phyloP scores from a whole-genome alignment of 2,113 vertebrate species.

The Vidua chalybeata region DNA sequence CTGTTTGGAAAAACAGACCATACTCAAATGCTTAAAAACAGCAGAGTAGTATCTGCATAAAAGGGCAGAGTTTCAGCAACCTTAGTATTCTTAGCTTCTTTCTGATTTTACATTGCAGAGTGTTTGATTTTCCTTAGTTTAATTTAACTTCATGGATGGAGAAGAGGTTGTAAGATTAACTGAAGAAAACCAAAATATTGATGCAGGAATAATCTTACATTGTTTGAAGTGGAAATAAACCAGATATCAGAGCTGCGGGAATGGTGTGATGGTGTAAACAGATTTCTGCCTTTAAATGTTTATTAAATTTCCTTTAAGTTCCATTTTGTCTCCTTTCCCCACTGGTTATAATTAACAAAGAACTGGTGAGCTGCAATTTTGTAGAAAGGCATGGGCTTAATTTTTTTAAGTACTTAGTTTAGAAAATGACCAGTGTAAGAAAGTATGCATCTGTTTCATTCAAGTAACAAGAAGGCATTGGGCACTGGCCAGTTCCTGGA shows the following conservation, averaged over 20 bases:
- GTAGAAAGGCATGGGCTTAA: background rate
- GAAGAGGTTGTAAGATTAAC: background rate
- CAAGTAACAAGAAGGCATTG: background rate
- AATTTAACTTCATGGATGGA: background rate
- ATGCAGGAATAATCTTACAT: background rate
- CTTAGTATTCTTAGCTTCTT: background rate
- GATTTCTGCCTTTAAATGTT: background rate
- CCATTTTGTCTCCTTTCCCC: background rate
- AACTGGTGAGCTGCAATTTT: background rate
- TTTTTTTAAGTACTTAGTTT: background rate
- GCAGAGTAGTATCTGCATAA: background rate
- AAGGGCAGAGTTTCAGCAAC: background rate
- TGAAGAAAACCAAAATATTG: background rate
- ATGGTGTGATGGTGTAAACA: background rate
- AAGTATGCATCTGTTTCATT: background rate
- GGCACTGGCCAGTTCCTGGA: background rate
- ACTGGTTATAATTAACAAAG: background rate
- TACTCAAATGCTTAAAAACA: background rate
- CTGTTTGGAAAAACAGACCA: background rate
- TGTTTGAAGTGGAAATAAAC: background rate
- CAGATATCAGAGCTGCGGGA: background rate
- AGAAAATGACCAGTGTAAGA: background rate
- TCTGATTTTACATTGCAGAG: background rate
- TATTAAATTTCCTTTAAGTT: background rate
- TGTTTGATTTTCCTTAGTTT: background rate